These are phyloP conservation scores for Leptopilina boulardi DNA, from an alignment of 1,140 invertebrate genomes.

Conservation along the genomic window DNA sequence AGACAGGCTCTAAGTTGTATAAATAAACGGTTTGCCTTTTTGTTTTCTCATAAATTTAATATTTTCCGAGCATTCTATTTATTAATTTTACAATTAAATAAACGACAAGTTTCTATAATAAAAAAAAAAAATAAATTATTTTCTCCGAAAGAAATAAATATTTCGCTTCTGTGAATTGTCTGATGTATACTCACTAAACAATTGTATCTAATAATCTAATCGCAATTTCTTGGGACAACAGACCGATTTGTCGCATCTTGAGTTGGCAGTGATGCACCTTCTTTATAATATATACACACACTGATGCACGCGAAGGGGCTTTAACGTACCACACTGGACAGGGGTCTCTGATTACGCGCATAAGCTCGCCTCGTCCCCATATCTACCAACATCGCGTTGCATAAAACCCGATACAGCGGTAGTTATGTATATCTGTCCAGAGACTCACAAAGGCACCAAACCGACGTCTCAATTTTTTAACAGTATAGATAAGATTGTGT, in stretches of 20 bases:
- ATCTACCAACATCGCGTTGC: slow-evolving; percentile 64
- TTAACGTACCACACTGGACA: slow-evolving; percentile 65
- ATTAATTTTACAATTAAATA: too few species aligned
- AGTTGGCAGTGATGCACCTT: slow-evolving; percentile 41
- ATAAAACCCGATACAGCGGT: slow-evolving; percentile 69
- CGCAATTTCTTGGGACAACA: slow-evolving; percentile 38
- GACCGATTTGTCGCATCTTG: slow-evolving; percentile 58
- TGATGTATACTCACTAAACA: neutral
- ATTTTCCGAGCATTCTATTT: too few species aligned
- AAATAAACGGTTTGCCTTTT: too few species aligned
- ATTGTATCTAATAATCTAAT: slow-evolving; percentile 37
- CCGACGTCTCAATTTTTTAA: slow-evolving; percentile 71
- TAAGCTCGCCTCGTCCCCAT: slow-evolving; percentile 56
- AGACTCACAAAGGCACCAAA: slow-evolving; percentile 64
- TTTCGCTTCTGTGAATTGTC: neutral
- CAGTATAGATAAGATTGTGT: slow-evolving; percentile 69
- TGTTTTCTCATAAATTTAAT: too few species aligned
- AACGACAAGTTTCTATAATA: too few species aligned
- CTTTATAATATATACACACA: too few species aligned
- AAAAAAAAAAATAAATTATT: too few species aligned
- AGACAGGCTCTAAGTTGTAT: too few species aligned
- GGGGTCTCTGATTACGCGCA: slow-evolving; percentile 72
- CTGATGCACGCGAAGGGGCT: slow-evolving; percentile 39
- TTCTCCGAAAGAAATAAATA: neutral
- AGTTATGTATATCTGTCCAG: slow-evolving; percentile 67